Evolutionary conservation across 1,140 invertebrate genomes (phyloP), one percentile per base, ranked within the genome.

Genomic region (Eupristina koningsbergeri): DNA sequence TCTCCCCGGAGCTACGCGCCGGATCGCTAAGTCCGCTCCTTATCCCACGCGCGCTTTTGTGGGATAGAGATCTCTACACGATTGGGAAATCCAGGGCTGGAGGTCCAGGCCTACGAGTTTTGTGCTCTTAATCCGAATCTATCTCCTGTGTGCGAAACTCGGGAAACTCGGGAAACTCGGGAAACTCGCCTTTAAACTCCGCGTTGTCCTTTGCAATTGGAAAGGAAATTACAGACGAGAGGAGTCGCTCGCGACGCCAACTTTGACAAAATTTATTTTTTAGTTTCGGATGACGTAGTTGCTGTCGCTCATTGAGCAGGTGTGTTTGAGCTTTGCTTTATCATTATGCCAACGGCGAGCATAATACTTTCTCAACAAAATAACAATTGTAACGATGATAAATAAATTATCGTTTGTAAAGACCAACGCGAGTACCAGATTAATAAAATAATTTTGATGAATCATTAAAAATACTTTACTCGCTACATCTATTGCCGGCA

Each of bases 11-110:
- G 88, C 89, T 92, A 87, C 80, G 86, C 86, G 86, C 90, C 91
- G 90, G 88, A 88, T 92, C 87, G 39, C 78, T 75, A 64, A 80
- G 86, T 87, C 88, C 88, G 88, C 88, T 89, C 87, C 88, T 91
- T 90, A 91, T 92, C 90, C 90, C 90, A 89, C 84, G 84, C 81
- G 80, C 78, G 78, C 71, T 78, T 80, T 67, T 41, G 6, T 45
- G 69, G 36, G 50, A 11, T 53, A 61, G 73, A 53, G 41, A 84
- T 84, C 83, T 78, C 64, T 6, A 15, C 26, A 13, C 9, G n/a
- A n/a, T n/a, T n/a, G n/a, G n/a, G n/a, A n/a, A n/a, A n/a, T n/a
- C n/a, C n/a, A n/a, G n/a, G n/a, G n/a, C n/a, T n/a, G n/a, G n/a
- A n/a, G n/a, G n/a, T n/a, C n/a, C n/a, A n/a, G n/a, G n/a, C n/a